Conservation (phyloP, 2,113 vertebrate genomes). For the Triplophysa tibetana region DNA sequence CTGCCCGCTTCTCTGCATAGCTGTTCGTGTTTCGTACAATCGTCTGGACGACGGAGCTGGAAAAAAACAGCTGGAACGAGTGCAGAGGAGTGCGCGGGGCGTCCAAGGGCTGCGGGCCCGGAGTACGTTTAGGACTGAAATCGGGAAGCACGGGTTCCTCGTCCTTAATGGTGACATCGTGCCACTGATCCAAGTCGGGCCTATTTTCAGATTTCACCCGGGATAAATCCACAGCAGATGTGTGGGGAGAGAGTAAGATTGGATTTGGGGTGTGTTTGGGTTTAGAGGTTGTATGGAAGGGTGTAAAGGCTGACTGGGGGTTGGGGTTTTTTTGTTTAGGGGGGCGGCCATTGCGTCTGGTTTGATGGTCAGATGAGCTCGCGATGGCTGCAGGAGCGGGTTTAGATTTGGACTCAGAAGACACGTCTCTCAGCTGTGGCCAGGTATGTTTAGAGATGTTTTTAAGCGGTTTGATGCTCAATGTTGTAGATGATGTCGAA, state of each 20-base stretch:
- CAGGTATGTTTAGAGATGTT: background rate
- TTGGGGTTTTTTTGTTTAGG: background rate
- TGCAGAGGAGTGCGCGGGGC: background rate
- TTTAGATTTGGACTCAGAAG: background rate
- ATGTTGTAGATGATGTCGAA: background rate
- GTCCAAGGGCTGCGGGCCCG: slow-evolving; percentile 24
- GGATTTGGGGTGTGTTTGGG: too few species aligned
- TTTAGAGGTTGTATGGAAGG: background rate
- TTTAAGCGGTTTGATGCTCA: background rate
- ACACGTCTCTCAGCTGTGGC: background rate
- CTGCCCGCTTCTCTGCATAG: background rate
- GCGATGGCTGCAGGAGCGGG: background rate
- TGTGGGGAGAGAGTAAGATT: too few species aligned
- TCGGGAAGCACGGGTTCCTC: background rate
- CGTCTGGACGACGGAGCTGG: background rate
- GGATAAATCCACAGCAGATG: background rate
- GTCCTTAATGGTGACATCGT: slow-evolving; percentile 6
- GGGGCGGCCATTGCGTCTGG: background rate
- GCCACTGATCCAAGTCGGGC: slow-evolving; percentile 2
- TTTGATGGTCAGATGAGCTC: background rate
- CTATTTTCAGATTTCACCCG: background rate
- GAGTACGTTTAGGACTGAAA: slow-evolving; percentile 6
- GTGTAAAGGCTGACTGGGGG: background rate
- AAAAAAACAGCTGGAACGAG: slow-evolving; percentile 45
- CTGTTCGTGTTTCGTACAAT: slow-evolving; percentile 41